phyloP scores from a whole-genome alignment of 2,797 vertebrate genomes.

The Falco peregrinus region DNA sequence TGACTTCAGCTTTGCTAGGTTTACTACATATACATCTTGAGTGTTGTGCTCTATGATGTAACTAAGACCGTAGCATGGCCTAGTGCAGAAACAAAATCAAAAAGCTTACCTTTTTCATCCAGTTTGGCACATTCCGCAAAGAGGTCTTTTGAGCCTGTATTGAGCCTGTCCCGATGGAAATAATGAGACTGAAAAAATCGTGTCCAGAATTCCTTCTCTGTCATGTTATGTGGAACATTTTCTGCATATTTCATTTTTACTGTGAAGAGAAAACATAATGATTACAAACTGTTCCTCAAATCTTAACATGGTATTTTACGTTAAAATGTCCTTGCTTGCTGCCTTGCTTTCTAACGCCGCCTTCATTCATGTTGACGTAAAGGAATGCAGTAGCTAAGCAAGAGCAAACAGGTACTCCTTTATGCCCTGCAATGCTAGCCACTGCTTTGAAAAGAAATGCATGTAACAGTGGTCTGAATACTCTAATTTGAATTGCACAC shows the following conservation, averaged over 20 bases:
- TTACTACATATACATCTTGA: not conserved
- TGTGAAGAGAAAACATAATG: slow-evolving; percentile 59
- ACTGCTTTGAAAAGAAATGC: not conserved
- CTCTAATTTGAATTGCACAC: not conserved
- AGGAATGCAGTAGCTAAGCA: not conserved
- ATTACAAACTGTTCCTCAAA: not conserved
- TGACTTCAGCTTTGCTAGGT: not conserved
- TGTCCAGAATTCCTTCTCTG: slow-evolving; percentile 98
- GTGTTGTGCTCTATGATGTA: not conserved
- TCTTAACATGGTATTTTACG: not conserved
- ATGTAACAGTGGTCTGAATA: not conserved
- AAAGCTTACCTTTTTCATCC: slow-evolving; percentile 90
- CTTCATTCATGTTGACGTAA: not conserved
- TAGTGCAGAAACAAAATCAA: not conserved
- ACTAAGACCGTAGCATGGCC: not conserved
- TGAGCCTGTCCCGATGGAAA: slow-evolving; percentile 97
- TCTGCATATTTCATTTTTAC: slow-evolving; percentile 98
- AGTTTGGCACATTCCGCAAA: slow-evolving; percentile 98
- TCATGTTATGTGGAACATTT: slow-evolving; percentile 96
- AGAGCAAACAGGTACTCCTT: not conserved
- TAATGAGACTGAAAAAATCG: slow-evolving; percentile 99
- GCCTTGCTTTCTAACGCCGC: not conserved
- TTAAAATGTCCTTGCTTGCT: not conserved
- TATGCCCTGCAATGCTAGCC: not conserved
- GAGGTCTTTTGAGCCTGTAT: slow-evolving; percentile 94